These are phyloP conservation scores for Erebia palarica DNA, from an alignment of 2,888 invertebrate genomes.

Conservation along the genomic window DNA sequence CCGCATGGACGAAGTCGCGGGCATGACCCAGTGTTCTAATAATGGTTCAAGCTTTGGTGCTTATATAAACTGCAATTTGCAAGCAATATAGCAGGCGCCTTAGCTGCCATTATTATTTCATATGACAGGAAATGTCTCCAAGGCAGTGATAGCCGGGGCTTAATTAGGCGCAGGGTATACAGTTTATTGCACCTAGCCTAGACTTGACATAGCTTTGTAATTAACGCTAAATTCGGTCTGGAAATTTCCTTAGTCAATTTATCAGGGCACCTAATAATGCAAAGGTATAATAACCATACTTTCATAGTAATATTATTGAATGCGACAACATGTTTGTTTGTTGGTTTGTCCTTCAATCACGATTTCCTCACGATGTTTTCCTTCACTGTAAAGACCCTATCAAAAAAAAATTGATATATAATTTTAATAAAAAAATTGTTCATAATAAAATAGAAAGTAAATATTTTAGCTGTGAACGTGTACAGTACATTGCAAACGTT, in stretches of 20 bases:
- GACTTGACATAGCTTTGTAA: conserved; percentile 16
- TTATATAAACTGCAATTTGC: background rate
- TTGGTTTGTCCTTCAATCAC: no score
- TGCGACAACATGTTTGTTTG: no score
- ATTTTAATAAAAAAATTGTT: no score
- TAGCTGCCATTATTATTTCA: background rate
- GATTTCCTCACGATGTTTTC: no score
- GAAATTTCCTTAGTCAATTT: background rate
- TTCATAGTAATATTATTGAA: no score
- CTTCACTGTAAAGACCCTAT: no score
- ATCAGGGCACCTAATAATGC: background rate
- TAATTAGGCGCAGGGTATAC: conserved; percentile 7
- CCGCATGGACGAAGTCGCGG: no score
- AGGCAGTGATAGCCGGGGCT: background rate
- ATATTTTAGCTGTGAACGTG: no score
- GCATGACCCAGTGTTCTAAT: no score
- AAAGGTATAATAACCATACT: no score
- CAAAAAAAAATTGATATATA: no score
- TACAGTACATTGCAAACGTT: background rate
- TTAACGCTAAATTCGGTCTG: conserved; percentile 4
- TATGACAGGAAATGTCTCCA: conserved; percentile 7
- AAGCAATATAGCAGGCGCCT: background rate
- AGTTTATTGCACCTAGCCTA: conserved; percentile 14
- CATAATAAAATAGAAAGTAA: no score
- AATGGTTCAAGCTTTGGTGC: background rate